Base-by-base conservation (phyloP, 2,113 vertebrate genomes). In the Eclectus roratus region DNA sequence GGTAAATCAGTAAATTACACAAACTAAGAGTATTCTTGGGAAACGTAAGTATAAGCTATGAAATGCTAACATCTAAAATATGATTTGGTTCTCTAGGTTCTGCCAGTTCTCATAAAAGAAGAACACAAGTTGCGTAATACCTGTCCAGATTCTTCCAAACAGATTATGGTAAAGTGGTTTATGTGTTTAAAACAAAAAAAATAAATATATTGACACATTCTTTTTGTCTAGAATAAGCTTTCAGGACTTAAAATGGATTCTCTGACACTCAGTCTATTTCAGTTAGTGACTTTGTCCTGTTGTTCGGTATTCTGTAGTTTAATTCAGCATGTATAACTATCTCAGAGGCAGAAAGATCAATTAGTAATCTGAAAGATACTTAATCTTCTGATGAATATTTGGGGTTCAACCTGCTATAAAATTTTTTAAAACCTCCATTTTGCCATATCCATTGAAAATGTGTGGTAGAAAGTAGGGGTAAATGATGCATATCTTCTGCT, bases 141-240 rank as follows among this genome's bases (percentile, higher is more conserved):
- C 63, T 98, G 97, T 72, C 92, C 97, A 11, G 97, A 97, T 90
- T 95, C 97, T 91, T 97, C 97, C 92, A 98, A 98, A 91, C 97
- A 96, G 66, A 97, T 97, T 24, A 96, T 97, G 97, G 97, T 98
- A 97, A 97, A 88, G 70, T 49, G 20, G 3, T 31, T 85, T 66
- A 50, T 66, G 21, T 69, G 66, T 53, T 35, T 37, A 14, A 5
- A 11, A 8, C 37, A 37, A 7, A 24, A 49, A 49, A 35, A 9
- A 8, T 66, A 74, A 56, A 46, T 17, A 7, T 53, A 35, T 10
- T 65, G 50, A 70, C 31, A 49, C 6, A 9, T 53, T 47, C 1
- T 18, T 77, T 80, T 60, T 49, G 17, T 53, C 19, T 81, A 17
- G 24, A 66, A 44, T 33, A 72, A 76, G 8, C 14, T 91, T 52